A percentile compares a stretch with the other conserved stretches of the same genome.
Evolutionary conservation across 2,113 vertebrate genomes (phyloP).

Genomic region (Tachysurus vachellii): DNA sequence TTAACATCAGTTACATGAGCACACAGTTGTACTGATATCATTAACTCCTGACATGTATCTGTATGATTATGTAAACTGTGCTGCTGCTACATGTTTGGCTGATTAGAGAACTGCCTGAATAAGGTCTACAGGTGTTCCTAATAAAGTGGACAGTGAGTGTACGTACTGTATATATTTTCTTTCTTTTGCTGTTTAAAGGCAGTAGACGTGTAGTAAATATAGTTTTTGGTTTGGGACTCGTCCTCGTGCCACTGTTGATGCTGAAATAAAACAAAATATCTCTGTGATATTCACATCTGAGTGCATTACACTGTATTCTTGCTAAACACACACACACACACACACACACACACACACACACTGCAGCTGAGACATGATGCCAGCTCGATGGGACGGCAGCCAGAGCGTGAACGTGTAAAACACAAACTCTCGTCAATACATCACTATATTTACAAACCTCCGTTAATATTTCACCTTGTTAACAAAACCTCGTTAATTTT

Average conservation of each 20-base stretch:
- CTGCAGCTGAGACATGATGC: background rate
- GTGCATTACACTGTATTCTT: background rate
- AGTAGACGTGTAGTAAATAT: background rate
- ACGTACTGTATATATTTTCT: too few relatives aligned
- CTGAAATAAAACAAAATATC: background rate
- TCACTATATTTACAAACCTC: slow-evolving; percentile 9
- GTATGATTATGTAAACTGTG: too few relatives aligned
- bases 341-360: slow-evolving; percentile 1
- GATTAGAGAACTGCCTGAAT: too few relatives aligned
- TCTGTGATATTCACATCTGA: background rate
- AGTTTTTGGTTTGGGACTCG: too few relatives aligned
- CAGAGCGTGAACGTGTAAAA: slow-evolving; percentile 10
- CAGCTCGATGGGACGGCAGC: background rate
- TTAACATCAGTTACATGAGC: too few relatives aligned
- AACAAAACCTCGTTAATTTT: slow-evolving; percentile 9
- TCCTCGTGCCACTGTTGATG: background rate
- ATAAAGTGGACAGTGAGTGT: too few relatives aligned
- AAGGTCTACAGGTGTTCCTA: too few relatives aligned
- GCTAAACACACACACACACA: slow-evolving; percentile 1
- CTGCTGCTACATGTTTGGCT: too few relatives aligned
- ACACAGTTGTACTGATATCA: too few relatives aligned
- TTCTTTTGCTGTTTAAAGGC: background rate
- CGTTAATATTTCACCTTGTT: slow-evolving; percentile 15
- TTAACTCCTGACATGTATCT: too few relatives aligned
- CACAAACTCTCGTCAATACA: background rate